Percentiles rank a stretch among this genome's conserved stretches.
Conservation (phyloP, 2,113 vertebrate genomes). For the Carettochelys insculpta region DNA sequence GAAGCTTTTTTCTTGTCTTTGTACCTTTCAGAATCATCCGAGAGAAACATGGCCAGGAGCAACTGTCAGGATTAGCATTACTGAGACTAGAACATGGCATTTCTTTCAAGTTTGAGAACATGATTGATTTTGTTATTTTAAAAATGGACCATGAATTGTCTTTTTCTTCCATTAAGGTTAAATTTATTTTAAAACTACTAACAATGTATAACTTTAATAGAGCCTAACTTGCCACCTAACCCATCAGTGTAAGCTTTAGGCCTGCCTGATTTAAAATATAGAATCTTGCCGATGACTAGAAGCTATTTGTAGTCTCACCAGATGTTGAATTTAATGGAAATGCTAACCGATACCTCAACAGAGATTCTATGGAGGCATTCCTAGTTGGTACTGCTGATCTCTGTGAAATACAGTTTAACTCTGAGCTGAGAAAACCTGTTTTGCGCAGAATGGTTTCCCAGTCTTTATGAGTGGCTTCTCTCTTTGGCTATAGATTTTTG, state of each 20-base stretch:
- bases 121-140: slow-evolving; percentile 51
- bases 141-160: slow-evolving; percentile 30
- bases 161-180: slow-evolving; percentile 34
- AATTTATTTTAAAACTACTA: slow-evolving; percentile 34
- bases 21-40: slow-evolving; percentile 68
- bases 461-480: neutral
- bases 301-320: neutral
- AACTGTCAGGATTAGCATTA: slow-evolving; percentile 63
- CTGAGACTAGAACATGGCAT: slow-evolving; percentile 41
- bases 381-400: neutral
- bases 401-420: neutral
- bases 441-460: neutral
- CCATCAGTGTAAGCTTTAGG: neutral
- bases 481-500: neutral
- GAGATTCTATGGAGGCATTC: neutral
- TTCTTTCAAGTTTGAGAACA: slow-evolving; percentile 60
- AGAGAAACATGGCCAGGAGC: slow-evolving; percentile 59
- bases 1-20: slow-evolving; percentile 55
- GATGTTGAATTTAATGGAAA: neutral
- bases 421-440: neutral
- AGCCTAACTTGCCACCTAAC: neutral
- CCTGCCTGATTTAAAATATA: neutral
- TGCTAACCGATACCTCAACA: neutral
- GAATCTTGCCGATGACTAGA: neutral
- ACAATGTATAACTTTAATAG: slow-evolving; percentile 12